phyloP scores from a whole-genome alignment of 2,797 vertebrate genomes.

The Rhinella marina region DNA sequence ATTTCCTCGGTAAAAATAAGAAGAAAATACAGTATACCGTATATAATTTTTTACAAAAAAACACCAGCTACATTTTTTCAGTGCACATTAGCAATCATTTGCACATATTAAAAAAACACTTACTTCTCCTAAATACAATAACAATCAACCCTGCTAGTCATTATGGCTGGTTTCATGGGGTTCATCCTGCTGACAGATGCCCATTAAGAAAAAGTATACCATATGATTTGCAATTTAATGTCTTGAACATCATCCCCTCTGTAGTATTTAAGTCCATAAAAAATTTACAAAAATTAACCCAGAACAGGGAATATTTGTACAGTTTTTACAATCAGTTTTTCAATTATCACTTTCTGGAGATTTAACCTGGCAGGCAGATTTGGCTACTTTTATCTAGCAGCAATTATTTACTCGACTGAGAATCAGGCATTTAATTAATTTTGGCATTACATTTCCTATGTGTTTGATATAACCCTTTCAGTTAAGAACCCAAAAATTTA shows the following conservation, averaged over 20 bases:
- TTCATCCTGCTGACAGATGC: too few relatives aligned
- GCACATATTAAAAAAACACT: too few relatives aligned
- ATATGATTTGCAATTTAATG: neutral
- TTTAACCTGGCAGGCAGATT: constrained; percentile 19
- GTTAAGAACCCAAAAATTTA: neutral
- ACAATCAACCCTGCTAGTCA: too few relatives aligned
- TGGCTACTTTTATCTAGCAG: neutral
- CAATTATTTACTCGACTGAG: constrained; percentile 22
- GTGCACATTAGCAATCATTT: too few relatives aligned
- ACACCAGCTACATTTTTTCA: too few relatives aligned
- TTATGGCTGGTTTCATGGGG: neutral
- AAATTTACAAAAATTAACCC: neutral
- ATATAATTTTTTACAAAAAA: too few relatives aligned
- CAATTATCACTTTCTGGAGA: constrained; percentile 34
- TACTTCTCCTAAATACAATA: too few relatives aligned
- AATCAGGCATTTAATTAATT: neutral
- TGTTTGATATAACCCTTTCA: constrained; percentile 1
- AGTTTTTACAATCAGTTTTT: constrained; percentile 3
- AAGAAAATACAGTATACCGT: too few relatives aligned
- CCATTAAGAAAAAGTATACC: neutral
- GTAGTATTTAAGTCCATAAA: neutral
- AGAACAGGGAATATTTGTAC: neutral
- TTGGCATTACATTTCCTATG: constrained; percentile 8
- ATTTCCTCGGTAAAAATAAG: too few relatives aligned
- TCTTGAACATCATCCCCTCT: neutral